phyloP scores from a whole-genome alignment of 2,113 vertebrate species.

The Prionailurus bengalensis region DNA sequence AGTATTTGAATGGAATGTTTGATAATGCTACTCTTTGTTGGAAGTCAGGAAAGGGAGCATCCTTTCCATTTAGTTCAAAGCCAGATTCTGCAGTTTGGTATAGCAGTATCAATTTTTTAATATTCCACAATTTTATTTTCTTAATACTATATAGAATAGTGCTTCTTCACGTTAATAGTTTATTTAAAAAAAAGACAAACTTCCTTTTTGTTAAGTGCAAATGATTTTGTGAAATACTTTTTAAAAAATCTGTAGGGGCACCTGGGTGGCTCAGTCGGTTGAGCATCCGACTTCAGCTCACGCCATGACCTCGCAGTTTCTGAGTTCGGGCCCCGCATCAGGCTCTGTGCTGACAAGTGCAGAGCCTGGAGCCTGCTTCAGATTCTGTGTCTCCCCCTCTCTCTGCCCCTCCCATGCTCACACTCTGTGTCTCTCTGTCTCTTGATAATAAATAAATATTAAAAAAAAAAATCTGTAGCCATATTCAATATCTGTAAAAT shows the following conservation, averaged over 20 bases:
- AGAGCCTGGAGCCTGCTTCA: no score
- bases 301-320: no score
- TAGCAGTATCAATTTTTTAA: conserved; percentile 12
- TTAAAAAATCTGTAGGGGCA: neutral
- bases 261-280: no score
- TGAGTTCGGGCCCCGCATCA: no score
- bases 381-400: no score
- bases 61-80: neutral
- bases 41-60: neutral
- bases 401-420: no score
- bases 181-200: neutral
- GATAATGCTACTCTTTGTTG: conserved; percentile 19
- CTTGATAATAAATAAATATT: no score
- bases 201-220: neutral
- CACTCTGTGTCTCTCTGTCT: no score
- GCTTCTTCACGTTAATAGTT: neutral
- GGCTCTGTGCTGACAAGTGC: no score
- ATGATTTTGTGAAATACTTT: conserved; percentile 34
- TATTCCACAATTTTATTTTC: neutral
- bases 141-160: neutral
- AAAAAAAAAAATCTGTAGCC: neutral
- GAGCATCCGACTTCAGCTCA: no score
- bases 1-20: neutral
- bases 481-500: neutral
- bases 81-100: neutral